Evolutionary conservation across 2,888 invertebrate genomes (phyloP).

Genomic region (Oxyteleia sp.): DNA sequence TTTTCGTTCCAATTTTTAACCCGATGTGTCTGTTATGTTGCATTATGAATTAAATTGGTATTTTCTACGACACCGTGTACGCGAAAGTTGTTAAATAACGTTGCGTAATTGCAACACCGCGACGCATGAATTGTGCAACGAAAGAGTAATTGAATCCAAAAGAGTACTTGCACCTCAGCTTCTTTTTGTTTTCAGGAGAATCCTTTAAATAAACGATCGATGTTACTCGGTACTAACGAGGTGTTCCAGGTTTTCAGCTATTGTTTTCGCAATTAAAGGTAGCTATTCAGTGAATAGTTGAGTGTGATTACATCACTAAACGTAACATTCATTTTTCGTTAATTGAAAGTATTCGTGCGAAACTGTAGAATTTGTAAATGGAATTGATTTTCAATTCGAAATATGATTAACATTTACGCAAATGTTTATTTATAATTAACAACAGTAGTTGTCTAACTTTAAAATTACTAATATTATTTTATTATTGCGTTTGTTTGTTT

Average conservation of each 20-base stretch:
- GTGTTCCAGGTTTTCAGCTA: conserved; percentile 44
- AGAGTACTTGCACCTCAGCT: conserved; percentile 35
- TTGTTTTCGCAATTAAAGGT: conserved; percentile 63
- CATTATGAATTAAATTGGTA: conserved; percentile 13
- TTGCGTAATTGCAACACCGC: conserved; percentile 4
- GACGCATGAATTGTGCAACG: conserved; percentile 14
- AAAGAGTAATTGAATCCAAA: conserved; percentile 53
- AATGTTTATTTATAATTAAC: too few species aligned
- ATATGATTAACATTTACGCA: not conserved
- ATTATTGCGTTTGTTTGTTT: too few species aligned
- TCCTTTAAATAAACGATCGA: conserved; percentile 70
- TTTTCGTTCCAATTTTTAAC: conserved; percentile 21
- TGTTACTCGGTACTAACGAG: conserved; percentile 64
- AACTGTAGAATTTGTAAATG: conserved; percentile 2
- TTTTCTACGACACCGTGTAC: not conserved
- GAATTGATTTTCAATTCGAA: not conserved
- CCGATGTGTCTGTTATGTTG: not conserved
- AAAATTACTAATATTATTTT: too few species aligned
- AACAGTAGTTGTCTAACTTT: too few species aligned
- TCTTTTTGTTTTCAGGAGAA: conserved; percentile 40
- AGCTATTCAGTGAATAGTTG: conserved; percentile 57
- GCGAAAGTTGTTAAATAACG: not conserved
- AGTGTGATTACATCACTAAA: conserved; percentile 62
- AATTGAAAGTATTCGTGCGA: conserved; percentile 39
- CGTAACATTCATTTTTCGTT: conserved; percentile 37